Evolutionary conservation across 2,888 invertebrate species (phyloP), one percentile per base, ranked within the genome.

Genomic region (Epinotia bilunana): DNA sequence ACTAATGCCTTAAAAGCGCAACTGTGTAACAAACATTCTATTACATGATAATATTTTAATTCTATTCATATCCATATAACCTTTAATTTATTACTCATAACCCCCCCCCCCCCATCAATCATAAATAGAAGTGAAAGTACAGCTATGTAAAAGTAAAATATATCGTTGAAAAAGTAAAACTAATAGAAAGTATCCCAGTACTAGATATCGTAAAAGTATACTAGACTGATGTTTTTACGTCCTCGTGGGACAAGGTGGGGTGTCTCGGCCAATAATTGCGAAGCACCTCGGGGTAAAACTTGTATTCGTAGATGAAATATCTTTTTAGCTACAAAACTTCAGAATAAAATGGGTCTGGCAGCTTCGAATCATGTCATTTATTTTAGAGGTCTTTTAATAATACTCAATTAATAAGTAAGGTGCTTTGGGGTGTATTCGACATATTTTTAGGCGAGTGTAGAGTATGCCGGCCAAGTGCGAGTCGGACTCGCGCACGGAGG

Each of bases 191-290:
- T 23, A 23, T 23, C 4, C 13, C 16, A 23, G 67, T 28, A 11
- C 39, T 62, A 60, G 60, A 33, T 33, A 33, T 33, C 7, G 33
- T 33, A 28, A 28, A 28, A 28, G 23, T 28, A 28, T 28, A 28
- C 23, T 28, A 3, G 23, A 68, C 43, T 57, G 57, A 58, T 43
- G 57, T 16, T 58, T 68, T 55, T 43, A 43, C 62, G 43, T 43
- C 68, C 20, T 39, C 57, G 20, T 12, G 62, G 13, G 68, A 68
- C 16, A 43, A 16, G 68, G 68, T 68, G 18, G 67, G 43, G 58
- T 16, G 23, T 58, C 43, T 43, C 28, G 28, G 43, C 68, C 57
- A 58, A 68, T 68, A 58, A 68, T 68, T 68, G 68, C 68, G 68
- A 23, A 20, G 18, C 23, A 58, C 68, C 58, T 43, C 9, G 16